Percentiles rank a stretch among this genome's conserved stretches.
These are phyloP conservation scores for Torymus aiolomorphi DNA, from an alignment of 2,888 invertebrate genomes.

Conservation along the genomic window DNA sequence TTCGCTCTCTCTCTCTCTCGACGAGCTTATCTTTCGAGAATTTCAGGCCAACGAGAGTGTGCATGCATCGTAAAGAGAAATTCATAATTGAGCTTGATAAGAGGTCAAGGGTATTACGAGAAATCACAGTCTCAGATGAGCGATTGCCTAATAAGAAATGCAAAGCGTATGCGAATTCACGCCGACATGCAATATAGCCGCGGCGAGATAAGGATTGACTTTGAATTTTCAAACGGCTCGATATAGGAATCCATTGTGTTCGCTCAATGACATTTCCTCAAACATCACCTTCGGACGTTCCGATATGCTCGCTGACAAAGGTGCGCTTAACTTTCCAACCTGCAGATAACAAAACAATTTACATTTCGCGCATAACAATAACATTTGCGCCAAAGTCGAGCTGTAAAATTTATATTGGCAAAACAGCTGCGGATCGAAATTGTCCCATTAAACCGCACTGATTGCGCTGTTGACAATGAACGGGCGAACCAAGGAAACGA, in stretches of 20 bases:
- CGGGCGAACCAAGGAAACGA: too few species aligned
- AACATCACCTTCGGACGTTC: constrained; percentile 6
- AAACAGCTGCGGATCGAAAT: too few species aligned
- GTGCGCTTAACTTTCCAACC: too few species aligned
- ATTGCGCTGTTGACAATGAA: too few species aligned
- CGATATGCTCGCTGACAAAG: background rate
- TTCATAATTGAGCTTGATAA: background rate
- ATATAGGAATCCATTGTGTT: constrained; percentile 1
- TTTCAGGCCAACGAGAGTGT: too few species aligned
- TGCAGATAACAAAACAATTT: too few species aligned
- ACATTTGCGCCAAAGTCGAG: too few species aligned
- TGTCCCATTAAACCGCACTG: too few species aligned
- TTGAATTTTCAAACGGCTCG: background rate
- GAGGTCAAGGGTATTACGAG: background rate
- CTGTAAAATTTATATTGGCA: too few species aligned
- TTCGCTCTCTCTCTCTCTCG: too few species aligned
- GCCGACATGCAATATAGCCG: background rate
- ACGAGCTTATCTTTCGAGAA: too few species aligned
- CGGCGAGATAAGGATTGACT: background rate
- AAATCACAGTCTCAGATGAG: constrained; percentile 13
- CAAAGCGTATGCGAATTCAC: constrained; percentile 12
- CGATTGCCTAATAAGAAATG: background rate
- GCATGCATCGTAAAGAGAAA: background rate
- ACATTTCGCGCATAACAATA: too few species aligned
- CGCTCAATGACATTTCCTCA: constrained; percentile 11